phyloP scores from a whole-genome alignment of 2,888 invertebrate species.

The Agelastica alni region DNA sequence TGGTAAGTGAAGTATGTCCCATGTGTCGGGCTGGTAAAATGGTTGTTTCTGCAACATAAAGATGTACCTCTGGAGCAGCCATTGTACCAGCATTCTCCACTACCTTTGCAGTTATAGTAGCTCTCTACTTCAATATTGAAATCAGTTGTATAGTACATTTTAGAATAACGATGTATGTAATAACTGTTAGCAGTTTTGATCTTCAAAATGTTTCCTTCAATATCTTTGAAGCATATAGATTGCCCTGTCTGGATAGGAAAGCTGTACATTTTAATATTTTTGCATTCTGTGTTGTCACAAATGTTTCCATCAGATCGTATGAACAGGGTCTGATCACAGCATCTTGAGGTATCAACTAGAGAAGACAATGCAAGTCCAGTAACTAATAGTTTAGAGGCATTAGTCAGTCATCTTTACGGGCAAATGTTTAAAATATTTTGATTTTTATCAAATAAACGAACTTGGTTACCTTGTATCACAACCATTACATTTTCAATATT shows the following conservation, averaged over 20 bases:
- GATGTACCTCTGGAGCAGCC: too few relatives aligned
- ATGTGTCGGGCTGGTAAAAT: too few relatives aligned
- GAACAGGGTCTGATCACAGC: background rate
- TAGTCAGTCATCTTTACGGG: too few relatives aligned
- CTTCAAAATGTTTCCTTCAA: background rate
- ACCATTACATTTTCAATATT: slow-evolving; percentile 21
- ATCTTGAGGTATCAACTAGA: too few relatives aligned
- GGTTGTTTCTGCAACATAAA: too few relatives aligned
- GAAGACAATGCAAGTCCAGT: too few relatives aligned
- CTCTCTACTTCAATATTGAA: background rate
- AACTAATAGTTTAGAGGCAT: too few relatives aligned
- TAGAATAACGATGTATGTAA: background rate
- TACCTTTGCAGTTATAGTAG: too few relatives aligned
- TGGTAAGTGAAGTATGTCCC: too few relatives aligned
- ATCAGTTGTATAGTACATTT: background rate
- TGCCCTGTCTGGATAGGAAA: background rate
- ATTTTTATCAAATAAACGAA: slow-evolving; percentile 2
- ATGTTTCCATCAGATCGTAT: background rate
- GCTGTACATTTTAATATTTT: background rate
- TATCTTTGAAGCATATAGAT: background rate
- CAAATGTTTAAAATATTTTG: too few relatives aligned
- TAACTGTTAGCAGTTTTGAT: background rate
- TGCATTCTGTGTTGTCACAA: background rate
- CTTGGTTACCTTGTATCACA: slow-evolving; percentile 23
- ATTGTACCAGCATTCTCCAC: too few relatives aligned